Evolutionary conservation across 2,113 vertebrate species (phyloP).

Genomic region (Vanacampus margaritifer): DNA sequence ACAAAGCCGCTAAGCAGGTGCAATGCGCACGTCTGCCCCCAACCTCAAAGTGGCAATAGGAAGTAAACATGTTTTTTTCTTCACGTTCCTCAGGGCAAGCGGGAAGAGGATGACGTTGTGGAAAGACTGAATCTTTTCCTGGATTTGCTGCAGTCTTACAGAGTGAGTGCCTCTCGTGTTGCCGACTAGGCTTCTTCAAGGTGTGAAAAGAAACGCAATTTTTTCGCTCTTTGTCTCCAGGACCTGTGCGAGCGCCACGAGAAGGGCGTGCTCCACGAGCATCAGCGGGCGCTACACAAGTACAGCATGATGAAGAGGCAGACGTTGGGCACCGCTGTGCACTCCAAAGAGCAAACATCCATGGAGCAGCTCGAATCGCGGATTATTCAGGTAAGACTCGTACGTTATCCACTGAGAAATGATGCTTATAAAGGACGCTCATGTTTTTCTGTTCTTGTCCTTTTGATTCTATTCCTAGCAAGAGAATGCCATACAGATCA

Average conservation of each 20-base stretch:
- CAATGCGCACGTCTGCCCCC: slow-evolving; percentile 1
- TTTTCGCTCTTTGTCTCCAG: slow-evolving; percentile 53
- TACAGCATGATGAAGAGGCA: slow-evolving; percentile 93
- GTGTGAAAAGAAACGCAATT: not conserved
- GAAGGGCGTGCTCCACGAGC: slow-evolving; percentile 90
- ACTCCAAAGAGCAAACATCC: slow-evolving; percentile 83
- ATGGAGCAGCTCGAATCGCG: slow-evolving; percentile 93
- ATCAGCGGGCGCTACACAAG: slow-evolving; percentile 92
- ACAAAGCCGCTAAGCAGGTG: slow-evolving; percentile 94
- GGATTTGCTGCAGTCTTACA: slow-evolving; percentile 95
- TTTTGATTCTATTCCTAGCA: slow-evolving; percentile 72
- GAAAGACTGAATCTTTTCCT: slow-evolving; percentile 95
- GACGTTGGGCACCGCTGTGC: slow-evolving; percentile 84
- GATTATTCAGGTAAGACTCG: slow-evolving; percentile 83
- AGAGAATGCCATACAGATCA: slow-evolving; percentile 90
- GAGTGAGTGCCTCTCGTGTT: slow-evolving; percentile 72
- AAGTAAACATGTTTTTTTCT: slow-evolving; percentile 25
- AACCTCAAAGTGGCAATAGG: slow-evolving; percentile 7
- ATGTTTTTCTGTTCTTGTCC: slow-evolving; percentile 7
- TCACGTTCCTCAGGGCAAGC: slow-evolving; percentile 80
- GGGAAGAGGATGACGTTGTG: slow-evolving; percentile 94
- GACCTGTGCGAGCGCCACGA: slow-evolving; percentile 95
- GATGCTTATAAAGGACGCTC: not conserved
- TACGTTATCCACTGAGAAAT: not conserved
- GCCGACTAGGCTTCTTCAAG: not conserved